Base-by-base conservation (phyloP, 1,140 invertebrate genomes). In the Matsumurasca onukii region DNA sequence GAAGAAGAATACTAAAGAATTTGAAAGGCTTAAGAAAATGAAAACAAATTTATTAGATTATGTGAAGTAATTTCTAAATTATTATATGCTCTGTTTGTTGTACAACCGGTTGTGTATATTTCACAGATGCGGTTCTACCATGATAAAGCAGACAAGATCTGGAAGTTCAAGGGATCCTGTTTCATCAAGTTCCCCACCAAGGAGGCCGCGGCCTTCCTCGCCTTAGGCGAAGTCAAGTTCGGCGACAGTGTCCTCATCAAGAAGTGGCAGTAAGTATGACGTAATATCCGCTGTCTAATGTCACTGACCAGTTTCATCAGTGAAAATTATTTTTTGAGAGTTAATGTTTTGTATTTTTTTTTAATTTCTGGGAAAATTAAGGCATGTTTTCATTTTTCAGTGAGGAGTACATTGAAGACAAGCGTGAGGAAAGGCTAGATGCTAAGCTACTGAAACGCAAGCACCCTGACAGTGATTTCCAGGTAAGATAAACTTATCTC, bases 141-240 rank as follows among this genome's bases (percentile, higher is more conserved):
- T 39, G 88, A 91, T 72, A 86, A 85, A 69, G 80, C 84, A 3
- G 82, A 81, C 5, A 90, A 91, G 74, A 83, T 84, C 45, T 81
- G 83, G 59, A 79, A 84, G 34, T 95, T 95, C 75, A 93, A 98
- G 82, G 95, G 95, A 49, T 97, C 95, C 5, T 86, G 95, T 61
- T 96, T 96, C 82, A 85, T 90, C 24, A 89, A 91, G 1, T 98
- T 96, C 75, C 85, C 87, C 73, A 90, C 85, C 30, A 81, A 87
- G 62, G 92, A 94, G 63, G 84, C 86, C 73, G 86, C 90, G 71
- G 79, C 81, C 51, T 89, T 91, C 73, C 77, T 93, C 64, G 83
- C 84, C 22, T 74, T 78, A 49, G 86, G 89, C 72, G 82, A 81
- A 31, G 73, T 93, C 0, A 91, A 93, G 77, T 93, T 88, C 79